Evolutionary conservation across 2,888 invertebrate species (phyloP), one percentile per base, ranked within the genome.

Genomic region (Apoderus coryli): DNA sequence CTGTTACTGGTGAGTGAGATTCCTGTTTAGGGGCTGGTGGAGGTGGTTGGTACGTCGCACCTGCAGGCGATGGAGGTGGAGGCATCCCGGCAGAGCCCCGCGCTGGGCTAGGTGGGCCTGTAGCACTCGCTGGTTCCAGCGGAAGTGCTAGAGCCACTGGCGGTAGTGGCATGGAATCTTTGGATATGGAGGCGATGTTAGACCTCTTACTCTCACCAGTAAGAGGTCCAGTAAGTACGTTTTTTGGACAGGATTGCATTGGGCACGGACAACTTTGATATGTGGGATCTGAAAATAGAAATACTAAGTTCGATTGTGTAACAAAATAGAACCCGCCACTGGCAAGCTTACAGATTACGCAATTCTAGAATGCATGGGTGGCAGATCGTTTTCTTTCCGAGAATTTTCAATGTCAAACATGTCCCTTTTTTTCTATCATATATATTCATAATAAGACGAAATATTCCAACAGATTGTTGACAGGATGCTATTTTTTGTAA

Each of bases 141-240:
- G 64, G 63, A 27, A 64, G 51, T 11, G 63, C 61, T 40, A 64
- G 50, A 25, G 63, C 63, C 29, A 63, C 62, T 16, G 64, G 60
- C 28, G 59, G 59, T 31, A 59, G 52, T 15, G 57, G 54, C 44
- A 56, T 49, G 24, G 56, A 54, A 40, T 58, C 56, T 49, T 59
- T 59, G 42, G 55, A 52, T 39, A n/a, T n/a, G n/a, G n/a, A n/a
- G 36, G 52, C 44, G 40, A 56, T 53, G 45, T 53, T 53, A 49
- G 60, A 59, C 60, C 60, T 64, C 72, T 82, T 84, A 78, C 78
- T 76, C 76, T 81, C 82, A 82, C 85, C 85, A 85, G 82, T 84
- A 85, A 81, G 85, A 81, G 85, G 85, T 76, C 86, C 86, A 86
- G 85, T 84, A 84, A 75, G 82, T 77, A 79, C 86, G 86, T 88